A percentile compares a stretch with the other conserved stretches of the same genome.
These are phyloP conservation scores for Aurelia coerulea DNA, from an alignment of 30 jellyfish, hydroid and myxozoan species.

Conservation along the genomic window DNA sequence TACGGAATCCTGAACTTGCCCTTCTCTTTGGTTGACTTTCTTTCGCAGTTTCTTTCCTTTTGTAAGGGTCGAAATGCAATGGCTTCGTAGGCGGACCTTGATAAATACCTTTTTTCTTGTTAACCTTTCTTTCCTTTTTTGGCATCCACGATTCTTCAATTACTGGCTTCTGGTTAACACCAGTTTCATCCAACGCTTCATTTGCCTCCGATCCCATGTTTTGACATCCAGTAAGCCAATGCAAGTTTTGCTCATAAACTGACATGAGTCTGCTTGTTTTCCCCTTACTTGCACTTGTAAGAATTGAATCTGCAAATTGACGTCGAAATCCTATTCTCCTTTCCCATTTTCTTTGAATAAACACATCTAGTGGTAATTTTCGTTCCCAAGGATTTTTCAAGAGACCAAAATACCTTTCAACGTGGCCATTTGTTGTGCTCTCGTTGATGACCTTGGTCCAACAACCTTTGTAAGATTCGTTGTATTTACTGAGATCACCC, in stretches of 20 bases:
- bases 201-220: neutral
- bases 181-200: neutral
- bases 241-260: neutral
- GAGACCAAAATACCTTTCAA: conserved; percentile 2
- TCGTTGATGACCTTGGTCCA: neutral
- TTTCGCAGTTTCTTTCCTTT: neutral
- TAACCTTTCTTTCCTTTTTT: neutral
- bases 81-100: conserved; percentile 17
- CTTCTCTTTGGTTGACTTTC: neutral
- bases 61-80: conserved; percentile 8
- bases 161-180: neutral
- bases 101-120: neutral
- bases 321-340: conserved; percentile 9
- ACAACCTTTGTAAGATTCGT: neutral
- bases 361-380: neutral
- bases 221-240: conserved; percentile 1
- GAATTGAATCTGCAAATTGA: conserved; percentile 14
- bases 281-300: neutral
- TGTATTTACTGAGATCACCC: conserved; percentile 11
- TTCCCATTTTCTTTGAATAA: conserved; percentile 13
- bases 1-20: neutral
- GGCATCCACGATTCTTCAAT: conserved; percentile 12
- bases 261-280: neutral
- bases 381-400: conserved; percentile 14
- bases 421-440: conserved; percentile 21